phyloP scores from a whole-genome alignment of 1,140 invertebrate species.

The Caenorhabditis tropicalis region DNA sequence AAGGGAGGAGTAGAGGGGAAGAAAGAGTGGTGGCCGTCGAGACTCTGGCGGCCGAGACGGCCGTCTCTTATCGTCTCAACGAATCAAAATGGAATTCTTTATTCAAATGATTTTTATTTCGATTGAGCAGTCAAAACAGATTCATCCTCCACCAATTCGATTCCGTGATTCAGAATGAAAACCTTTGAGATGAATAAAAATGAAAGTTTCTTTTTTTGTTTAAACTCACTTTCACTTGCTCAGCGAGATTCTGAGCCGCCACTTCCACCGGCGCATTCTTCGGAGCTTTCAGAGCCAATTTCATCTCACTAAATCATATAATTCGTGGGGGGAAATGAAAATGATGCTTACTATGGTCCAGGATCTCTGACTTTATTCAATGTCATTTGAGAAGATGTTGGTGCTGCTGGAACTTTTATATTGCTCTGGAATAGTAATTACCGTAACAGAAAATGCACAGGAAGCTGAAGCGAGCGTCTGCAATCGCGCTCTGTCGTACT shows the following conservation, averaged over 20 bases:
- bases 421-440: background rate
- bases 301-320: background rate
- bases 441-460: background rate
- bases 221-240: conserved; percentile 3
- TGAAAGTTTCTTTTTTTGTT: background rate
- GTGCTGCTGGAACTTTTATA: background rate
- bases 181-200: background rate
- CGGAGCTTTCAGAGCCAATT: background rate
- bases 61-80: background rate
- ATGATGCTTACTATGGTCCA: background rate
- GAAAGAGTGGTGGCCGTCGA: background rate
- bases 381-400: conserved; percentile 9
- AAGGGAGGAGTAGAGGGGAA: too few species aligned
- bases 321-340: too few species aligned
- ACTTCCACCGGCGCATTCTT: conserved; percentile 1
- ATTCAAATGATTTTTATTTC: background rate
- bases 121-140: background rate
- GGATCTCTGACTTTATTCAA: background rate
- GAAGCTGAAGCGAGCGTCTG: too few species aligned
- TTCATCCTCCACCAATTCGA: conserved; percentile 8
- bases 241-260: background rate
- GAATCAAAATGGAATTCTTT: background rate
- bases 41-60: background rate
- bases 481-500: too few species aligned
- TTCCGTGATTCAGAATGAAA: background rate